Evolutionary conservation across 2,797 vertebrate species (phyloP).

Genomic region (Poeciliopsis paucimaculata): DNA sequence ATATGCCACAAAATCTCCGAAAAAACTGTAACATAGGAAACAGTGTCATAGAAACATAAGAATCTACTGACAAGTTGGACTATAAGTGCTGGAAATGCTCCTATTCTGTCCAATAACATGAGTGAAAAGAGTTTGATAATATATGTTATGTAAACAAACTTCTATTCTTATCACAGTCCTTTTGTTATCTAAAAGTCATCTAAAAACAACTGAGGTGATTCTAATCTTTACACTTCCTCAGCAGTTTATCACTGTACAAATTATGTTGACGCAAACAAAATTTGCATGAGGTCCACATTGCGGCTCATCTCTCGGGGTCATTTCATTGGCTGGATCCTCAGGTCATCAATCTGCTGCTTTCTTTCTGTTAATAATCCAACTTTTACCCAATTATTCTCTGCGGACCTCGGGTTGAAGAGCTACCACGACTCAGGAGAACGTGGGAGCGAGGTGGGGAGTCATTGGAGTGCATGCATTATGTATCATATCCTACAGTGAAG

Average conservation of each 20-base stretch:
- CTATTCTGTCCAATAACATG: not conserved
- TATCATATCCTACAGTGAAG: constrained; percentile 66
- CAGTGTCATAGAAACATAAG: not conserved
- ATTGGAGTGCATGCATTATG: constrained; percentile 69
- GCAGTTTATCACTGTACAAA: not conserved
- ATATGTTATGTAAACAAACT: not conserved
- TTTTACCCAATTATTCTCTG: constrained; percentile 45
- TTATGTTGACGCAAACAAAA: constrained; percentile 6
- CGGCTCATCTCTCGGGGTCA: not conserved
- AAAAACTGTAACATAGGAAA: not conserved
- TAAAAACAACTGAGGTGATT: not conserved
- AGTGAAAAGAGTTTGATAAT: not conserved
- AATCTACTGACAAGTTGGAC: not conserved
- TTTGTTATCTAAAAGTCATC: not conserved
- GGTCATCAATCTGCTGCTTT: constrained; percentile 17
- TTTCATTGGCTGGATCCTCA: constrained; percentile 2
- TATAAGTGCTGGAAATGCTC: not conserved
- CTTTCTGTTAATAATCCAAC: constrained; percentile 29
- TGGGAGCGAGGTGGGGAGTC: constrained; percentile 41
- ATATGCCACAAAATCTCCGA: not conserved
- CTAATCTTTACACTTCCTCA: constrained; percentile 4
- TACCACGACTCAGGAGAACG: constrained; percentile 8
- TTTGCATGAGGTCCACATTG: constrained; percentile 21
- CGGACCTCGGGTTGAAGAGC: constrained; percentile 37
- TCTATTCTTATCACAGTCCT: not conserved